Base-by-base conservation (phyloP, 2,113 vertebrate genomes). In the Dromiciops gliroides region DNA sequence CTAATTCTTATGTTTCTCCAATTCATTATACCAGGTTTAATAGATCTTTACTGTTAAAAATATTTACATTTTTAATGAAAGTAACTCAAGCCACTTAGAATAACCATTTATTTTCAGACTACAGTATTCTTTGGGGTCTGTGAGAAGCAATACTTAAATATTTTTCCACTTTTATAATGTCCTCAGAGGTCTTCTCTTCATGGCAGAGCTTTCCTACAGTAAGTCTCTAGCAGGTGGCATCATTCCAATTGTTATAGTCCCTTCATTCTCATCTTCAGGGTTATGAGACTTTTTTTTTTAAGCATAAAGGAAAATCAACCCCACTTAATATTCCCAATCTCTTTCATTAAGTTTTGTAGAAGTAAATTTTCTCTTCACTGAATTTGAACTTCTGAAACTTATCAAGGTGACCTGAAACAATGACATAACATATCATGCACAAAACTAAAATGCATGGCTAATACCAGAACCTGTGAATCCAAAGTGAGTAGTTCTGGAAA, bases 41-140 rank as follows among this genome's bases (percentile, higher is more conserved):
- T 49, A 48, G 7, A 44, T 90, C 50, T 83, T 89, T 5, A 67
- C 37, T 44, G n/a, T 22, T 83, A 44, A 67, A 56, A 56, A 53
- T 9, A 83, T 44, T 22, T 22, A 1, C 5, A 23, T 67, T 83
- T 83, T 83, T 83, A 8, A 37, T 11, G 9, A 94, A 94, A 28
- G 7, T 28, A 89, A 56, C 48, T 92, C 48, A 75, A 8, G 44
- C 8, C 50, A 24, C 60, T 95, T 89, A 89, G 8, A 90, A 92
- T 49, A 88, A 90, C 10, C 75, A 90, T 44, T 91, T 94, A 89
- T 53, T 97, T 97, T 44, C 47, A 92, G 37, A 90, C 44, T 90
- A 92, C 19, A 83, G 8, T 83, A 83, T 83, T 83, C 67, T 83
- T 83, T 83, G 67, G 44, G 19, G 16, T 44, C 67, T 83, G 16